Base-by-base conservation (phyloP, 2,888 invertebrate genomes). In the Cataglyphis albicans region DNA sequence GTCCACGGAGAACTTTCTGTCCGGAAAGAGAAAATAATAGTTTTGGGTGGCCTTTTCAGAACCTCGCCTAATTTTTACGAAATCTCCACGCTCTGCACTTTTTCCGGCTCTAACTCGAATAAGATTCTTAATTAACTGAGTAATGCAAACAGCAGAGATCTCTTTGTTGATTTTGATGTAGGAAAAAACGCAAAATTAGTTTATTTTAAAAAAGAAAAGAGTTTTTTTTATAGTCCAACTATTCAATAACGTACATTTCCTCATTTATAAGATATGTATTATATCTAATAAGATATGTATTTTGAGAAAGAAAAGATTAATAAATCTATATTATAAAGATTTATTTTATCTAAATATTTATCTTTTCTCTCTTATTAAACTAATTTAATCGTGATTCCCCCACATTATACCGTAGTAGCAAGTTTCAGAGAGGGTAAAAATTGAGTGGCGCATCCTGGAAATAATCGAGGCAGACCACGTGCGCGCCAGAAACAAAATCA, bases 401-500 rank as follows among this genome's bases (percentile, higher is more conserved):
- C 21, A 21, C 18, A 35, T 78, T 59, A 78, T 78, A 44, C 59
- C 3, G 38, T 29, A 63, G 70, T 35, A 48, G 18, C 38, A 59
- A 78, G 38, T 44, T 44, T 38, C 29, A 59, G 63, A 63, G 74
- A 59, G 55, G 67, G 32, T 32, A 81, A 80, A 73, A 59, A 68
- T 63, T 63, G 81, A 72, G 65, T 35, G 52, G 65, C 21, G 64
- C 32, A 72, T 72, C 52, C 41, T 38, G 29, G 38, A 52, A 25
- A 86, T 88, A 89, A 91, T 91, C 90, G 88, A 91, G 91, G 90
- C 87, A 91, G 85, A 74, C 87, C 84, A 86, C 65, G 81, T 68
- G 83, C 35, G 67, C 82, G 80, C 82, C 83, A 84, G 82, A 89
- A 92, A 92, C 91, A 89, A 92, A 92, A 92, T 92, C 91, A 91